Conservation (phyloP, 2,113 vertebrate species). For the Cyphomyrus discorhynchus region DNA sequence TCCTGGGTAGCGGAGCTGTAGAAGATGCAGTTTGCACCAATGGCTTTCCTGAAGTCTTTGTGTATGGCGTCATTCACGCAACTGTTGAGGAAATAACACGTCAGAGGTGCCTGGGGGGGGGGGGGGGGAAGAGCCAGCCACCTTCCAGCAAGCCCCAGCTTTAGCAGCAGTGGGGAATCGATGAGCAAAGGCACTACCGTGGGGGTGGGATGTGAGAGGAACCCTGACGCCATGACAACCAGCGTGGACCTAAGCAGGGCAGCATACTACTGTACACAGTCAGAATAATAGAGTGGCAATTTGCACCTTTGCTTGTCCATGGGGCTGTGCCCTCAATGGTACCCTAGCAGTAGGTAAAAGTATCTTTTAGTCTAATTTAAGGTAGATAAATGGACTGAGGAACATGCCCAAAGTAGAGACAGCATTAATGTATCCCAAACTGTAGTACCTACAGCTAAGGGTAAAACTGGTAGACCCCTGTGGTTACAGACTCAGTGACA, state of each 20-base stretch:
- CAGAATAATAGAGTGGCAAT: background rate
- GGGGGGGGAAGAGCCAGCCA: background rate
- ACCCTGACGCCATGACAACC: background rate
- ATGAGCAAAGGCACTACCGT: background rate
- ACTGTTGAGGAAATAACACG: conserved; percentile 46
- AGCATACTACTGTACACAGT: background rate
- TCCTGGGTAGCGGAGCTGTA: conserved; percentile 69
- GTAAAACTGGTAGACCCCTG: background rate
- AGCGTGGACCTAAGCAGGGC: background rate
- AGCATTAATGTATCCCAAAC: background rate
- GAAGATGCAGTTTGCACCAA: conserved; percentile 83
- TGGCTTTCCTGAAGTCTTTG: conserved; percentile 88
- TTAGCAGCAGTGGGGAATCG: background rate
- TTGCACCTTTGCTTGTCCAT: background rate
- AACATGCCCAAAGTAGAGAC: background rate
- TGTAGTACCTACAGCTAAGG: background rate
- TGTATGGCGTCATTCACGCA: conserved; percentile 78
- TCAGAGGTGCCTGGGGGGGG: background rate
- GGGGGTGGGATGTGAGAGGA: background rate
- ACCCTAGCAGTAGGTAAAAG: background rate
- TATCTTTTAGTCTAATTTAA: background rate
- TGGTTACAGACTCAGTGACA: background rate
- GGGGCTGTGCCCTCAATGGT: background rate
- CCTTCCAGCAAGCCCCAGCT: background rate
- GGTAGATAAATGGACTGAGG: background rate